Base-by-base conservation (phyloP, 1,140 invertebrate genomes). In the Tachypleus tridentatus region DNA sequence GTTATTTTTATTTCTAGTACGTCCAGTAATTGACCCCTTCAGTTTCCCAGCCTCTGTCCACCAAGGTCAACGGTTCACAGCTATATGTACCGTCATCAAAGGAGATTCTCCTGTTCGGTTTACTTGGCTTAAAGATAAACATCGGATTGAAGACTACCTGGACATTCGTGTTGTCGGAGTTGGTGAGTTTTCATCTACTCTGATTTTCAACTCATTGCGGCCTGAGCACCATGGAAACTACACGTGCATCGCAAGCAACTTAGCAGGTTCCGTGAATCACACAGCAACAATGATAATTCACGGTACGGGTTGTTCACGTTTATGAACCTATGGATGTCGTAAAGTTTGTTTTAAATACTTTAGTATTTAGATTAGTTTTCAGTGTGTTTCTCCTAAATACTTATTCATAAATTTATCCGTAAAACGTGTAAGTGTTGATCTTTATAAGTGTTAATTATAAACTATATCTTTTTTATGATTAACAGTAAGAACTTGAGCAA, bases 31-130 rank as follows among this genome's bases (percentile, higher is more conserved):
- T 48, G 77, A 78, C 50, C 72, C 74, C 5, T 80, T 80, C 69
- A 68, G 63, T 4, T 80, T 80, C 63, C 75, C 76, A 81, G 84
- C 87, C 76, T 86, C 86, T 73, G 83, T 90, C 73, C 85, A 85
- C 75, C 87, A 90, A 80, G 88, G 87, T 75, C 87, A 89, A 82
- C 83, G 89, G 74, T 89, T 89, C 64, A 84, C 87, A 72, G 85
- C 89, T 73, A 84, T 91, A 70, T 93, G 90, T 80, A 87, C 87
- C 70, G 87, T 92, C 70, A 87, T 86, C 75, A 83, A 85, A 73
- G 87, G 87, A 70, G 87, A 89, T 77, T 82, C 84, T 68, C 90
- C 90, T 3, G 62, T 70, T 29, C 8, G 60, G 49, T 71, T 72
- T 47, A 58, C 66, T 47, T 73, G 72, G 72, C 72, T 71, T 4